Evolutionary conservation across 2,797 vertebrate genomes (phyloP).

Genomic region (Enteromius paludinosus): DNA sequence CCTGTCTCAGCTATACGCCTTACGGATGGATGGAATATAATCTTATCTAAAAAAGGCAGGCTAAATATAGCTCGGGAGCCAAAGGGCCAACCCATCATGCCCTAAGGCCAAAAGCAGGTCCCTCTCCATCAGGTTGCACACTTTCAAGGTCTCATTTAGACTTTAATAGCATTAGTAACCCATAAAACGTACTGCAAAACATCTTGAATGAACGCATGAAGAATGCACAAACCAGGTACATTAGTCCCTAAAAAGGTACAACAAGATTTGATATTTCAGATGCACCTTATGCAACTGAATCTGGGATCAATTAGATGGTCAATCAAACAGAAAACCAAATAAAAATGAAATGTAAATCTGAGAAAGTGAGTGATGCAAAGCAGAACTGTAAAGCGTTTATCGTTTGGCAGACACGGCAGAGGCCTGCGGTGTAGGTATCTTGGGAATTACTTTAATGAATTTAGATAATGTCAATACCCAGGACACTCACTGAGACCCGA

Average conservation of each 20-base stretch:
- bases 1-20: slow-evolving; percentile 51
- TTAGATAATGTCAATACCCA: slow-evolving; percentile 50
- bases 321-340: not conserved
- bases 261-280: slow-evolving; percentile 5
- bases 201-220: not conserved
- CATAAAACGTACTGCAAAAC: not conserved
- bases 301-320: not conserved
- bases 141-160: not conserved
- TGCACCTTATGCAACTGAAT: not conserved
- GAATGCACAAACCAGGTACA: not conserved
- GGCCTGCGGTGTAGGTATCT: slow-evolving; percentile 24
- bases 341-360: not conserved
- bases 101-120: slow-evolving; percentile 54
- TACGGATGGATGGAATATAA: slow-evolving; percentile 65
- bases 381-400: slow-evolving; percentile 32
- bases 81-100: slow-evolving; percentile 60
- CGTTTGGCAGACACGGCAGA: slow-evolving; percentile 18
- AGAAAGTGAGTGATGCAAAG: slow-evolving; percentile 12
- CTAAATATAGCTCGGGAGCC: slow-evolving; percentile 67
- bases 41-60: slow-evolving; percentile 71
- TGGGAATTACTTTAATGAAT: slow-evolving; percentile 52
- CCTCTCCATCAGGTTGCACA: slow-evolving; percentile 41
- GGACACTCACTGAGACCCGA: slow-evolving; percentile 29
- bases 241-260: not conserved
- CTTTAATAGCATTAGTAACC: not conserved